Evolutionary conservation across 1,140 invertebrate species (phyloP), one percentile per base, ranked within the genome.

Genomic region (Temnothorax nylanderi): DNA sequence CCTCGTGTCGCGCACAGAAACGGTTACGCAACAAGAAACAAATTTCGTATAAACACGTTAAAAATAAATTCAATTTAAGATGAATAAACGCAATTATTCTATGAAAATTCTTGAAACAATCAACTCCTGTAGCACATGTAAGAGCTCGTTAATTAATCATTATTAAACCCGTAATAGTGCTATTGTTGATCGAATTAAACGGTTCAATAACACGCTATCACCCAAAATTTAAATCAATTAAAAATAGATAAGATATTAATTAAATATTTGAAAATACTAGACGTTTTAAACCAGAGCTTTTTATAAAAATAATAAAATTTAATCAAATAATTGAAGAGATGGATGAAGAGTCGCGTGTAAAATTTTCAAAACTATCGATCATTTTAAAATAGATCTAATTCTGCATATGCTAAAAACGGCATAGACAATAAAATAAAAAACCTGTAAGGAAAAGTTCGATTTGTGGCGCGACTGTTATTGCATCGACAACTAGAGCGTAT

Each of bases 401-500:
- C n/a, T 26, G n/a, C 21, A 3, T 26, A 13, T 26, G 2, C 13
- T 37, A 37, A 72, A 58, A 44, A 13, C 41, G 3, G 16, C 5
- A 18, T 4, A 26, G 18, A 37, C 18, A 58, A 47, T 58, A 18
- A 34, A 26, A 49, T 64, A 0, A 69, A 51, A 41, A 26, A 72
- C 0, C 26, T 18, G 18, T 64, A 41, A 49, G 11, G 13, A 44
- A 71, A 58, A 58, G 34, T 72, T 21, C 51, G 51, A 54, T 69
- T 34, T 26, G 16, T 16, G 10, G 34, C 34, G 21, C 16, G 80
- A 60, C 47, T 84, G 80, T 75, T 60, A 75, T 69, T 60, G 51
- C 69, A 62, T 84, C 75, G 34, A 21, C 18, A 82, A 82, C 54
- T 82, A 44, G 69, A 56, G 80, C 80, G 51, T 74, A 75, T 49